These are phyloP conservation scores for Campylomormyrus tamandua DNA, from an alignment of 2,113 vertebrate genomes.

Conservation along the genomic window DNA sequence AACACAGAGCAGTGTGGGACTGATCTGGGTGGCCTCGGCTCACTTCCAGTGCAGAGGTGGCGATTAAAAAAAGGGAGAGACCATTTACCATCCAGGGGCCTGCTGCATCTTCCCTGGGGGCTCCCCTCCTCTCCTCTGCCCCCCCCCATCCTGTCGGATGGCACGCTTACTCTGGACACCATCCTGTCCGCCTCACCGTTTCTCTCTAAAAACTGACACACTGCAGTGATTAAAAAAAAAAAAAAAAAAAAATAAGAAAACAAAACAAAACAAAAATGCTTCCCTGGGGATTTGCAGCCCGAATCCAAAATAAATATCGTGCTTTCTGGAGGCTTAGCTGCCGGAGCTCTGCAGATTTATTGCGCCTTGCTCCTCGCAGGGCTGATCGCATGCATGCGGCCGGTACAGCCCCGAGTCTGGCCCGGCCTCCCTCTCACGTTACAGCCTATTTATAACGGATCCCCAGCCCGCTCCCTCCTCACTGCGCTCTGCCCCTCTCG, in stretches of 20 bases:
- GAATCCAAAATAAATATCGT: conserved; percentile 45
- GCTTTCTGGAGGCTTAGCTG: conserved; percentile 35
- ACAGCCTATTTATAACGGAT: conserved; percentile 86
- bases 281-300: conserved; percentile 28
- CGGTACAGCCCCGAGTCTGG: conserved; percentile 65
- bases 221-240: not conserved
- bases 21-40: not conserved
- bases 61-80: not conserved
- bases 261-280: conserved; percentile 19
- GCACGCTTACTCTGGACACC: not conserved
- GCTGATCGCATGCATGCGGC: conserved; percentile 72
- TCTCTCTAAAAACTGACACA: not conserved
- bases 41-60: not conserved
- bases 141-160: not conserved
- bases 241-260: not conserved
- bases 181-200: not conserved
- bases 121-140: not conserved
- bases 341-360: conserved; percentile 48
- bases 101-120: not conserved
- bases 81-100: not conserved
- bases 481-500: conserved; percentile 62
- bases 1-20: not conserved
- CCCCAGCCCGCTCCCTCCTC: conserved; percentile 62
- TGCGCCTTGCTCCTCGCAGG: conserved; percentile 60
- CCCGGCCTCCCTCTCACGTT: conserved; percentile 87